These are phyloP conservation scores for Hippocampus zosterae DNA, from an alignment of 2,113 vertebrate genomes.

Conservation along the genomic window DNA sequence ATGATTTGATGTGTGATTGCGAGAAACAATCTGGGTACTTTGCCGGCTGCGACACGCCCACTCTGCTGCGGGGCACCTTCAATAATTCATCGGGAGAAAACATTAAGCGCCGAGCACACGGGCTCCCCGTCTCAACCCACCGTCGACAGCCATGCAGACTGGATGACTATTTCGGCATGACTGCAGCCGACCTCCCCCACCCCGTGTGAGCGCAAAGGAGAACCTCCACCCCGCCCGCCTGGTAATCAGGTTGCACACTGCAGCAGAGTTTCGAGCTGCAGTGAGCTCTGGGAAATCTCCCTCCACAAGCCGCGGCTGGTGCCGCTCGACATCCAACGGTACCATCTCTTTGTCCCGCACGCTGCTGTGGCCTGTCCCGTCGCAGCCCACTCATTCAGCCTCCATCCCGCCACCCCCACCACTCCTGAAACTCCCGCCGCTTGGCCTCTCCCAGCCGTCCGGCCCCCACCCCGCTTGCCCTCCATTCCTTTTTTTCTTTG, in stretches of 20 bases:
- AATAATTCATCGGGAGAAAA: conserved; percentile 60
- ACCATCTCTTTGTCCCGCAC: conserved; percentile 30
- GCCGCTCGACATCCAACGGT: conserved; percentile 14
- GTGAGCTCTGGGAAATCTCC: conserved; percentile 42
- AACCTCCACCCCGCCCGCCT: conserved; percentile 49
- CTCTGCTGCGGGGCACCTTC: conserved; percentile 43
- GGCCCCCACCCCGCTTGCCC: conserved; percentile 17
- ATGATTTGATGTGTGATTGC: conserved; percentile 16
- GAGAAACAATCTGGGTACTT: conserved; percentile 15
- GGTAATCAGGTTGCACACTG: conserved; percentile 62
- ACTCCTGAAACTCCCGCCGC: conserved; percentile 8
- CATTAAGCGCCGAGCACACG: conserved; percentile 44
- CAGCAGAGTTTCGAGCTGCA: conserved; percentile 61
- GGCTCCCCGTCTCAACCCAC: conserved; percentile 25
- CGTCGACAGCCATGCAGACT: conserved; percentile 28
- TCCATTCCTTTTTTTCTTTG: conserved; percentile 42
- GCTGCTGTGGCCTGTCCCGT: conserved; percentile 44
- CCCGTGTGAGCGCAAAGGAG: neutral
- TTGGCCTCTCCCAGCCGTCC: conserved; percentile 4
- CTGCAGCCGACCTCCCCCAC: conserved; percentile 49
- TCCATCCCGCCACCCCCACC: conserved; percentile 18
- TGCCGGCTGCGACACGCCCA: conserved; percentile 27
- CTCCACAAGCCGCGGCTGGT: conserved; percentile 20
- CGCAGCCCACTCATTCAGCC: conserved; percentile 37
- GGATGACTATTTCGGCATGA: conserved; percentile 55